phyloP scores from a whole-genome alignment of 2,797 vertebrate genomes.

The Micromesistius poutassou region DNA sequence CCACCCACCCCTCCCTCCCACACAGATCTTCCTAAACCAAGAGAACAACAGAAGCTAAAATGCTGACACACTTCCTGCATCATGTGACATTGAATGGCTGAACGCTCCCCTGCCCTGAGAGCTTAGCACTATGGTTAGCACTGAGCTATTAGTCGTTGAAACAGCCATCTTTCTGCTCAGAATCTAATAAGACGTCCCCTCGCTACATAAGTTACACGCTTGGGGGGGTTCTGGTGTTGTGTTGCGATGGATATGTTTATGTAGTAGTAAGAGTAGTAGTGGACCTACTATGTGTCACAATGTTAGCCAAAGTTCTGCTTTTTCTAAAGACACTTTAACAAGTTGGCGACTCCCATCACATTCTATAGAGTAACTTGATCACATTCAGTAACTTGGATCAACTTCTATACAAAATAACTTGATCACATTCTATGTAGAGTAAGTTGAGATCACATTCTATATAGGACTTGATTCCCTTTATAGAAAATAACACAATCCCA shows the following conservation, averaged over 20 bases:
- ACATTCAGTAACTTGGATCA: background rate
- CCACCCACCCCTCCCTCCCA: background rate
- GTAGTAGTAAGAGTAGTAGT: background rate
- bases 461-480: no score
- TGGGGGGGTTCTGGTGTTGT: background rate
- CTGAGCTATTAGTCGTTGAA: background rate
- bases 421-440: background rate
- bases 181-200: background rate
- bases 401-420: background rate
- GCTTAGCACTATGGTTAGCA: constrained; percentile 41
- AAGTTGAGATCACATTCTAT: background rate
- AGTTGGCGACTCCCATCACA: no score
- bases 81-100: constrained; percentile 60
- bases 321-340: background rate
- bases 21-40: constrained; percentile 34
- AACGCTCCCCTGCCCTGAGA: constrained; percentile 54
- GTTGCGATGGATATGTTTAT: background rate
- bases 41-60: constrained; percentile 59
- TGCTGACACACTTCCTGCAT: constrained; percentile 72
- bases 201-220: background rate
- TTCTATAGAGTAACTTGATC: background rate
- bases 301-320: background rate
- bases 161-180: background rate
- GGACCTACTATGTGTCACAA: background rate
- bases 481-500: background rate